A percentile compares a stretch with the other conserved stretches of the same genome.
phyloP scores from a whole-genome alignment of 2,888 invertebrate species.

The Andrena flavipes region DNA sequence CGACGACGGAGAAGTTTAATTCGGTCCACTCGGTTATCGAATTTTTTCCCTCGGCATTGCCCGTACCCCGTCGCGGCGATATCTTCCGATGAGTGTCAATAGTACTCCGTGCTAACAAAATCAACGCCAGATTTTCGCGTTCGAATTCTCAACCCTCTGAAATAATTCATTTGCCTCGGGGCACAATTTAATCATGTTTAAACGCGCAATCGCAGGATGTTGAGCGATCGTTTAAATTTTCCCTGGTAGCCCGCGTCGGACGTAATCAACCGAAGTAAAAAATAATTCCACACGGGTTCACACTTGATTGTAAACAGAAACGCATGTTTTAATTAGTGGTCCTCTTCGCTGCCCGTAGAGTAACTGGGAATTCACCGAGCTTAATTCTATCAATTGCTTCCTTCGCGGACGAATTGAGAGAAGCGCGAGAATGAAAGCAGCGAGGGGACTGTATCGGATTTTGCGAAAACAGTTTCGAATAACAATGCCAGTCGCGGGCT shows the following conservation, averaged over 20 bases:
- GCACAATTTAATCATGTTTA: constrained; percentile 34
- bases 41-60: constrained; percentile 28
- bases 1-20: constrained; percentile 25
- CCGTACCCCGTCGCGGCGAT: constrained; percentile 9
- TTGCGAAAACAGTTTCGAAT: constrained; percentile 70
- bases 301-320: background rate
- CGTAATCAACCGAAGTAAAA: background rate
- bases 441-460: constrained; percentile 48
- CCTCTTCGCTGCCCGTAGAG: background rate
- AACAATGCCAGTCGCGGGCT: constrained; percentile 64
- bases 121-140: constrained; percentile 31
- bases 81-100: constrained; percentile 44
- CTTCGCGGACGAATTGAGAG: background rate
- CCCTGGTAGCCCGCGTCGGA: background rate
- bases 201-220: background rate
- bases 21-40: constrained; percentile 22
- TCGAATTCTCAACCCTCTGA: constrained; percentile 37
- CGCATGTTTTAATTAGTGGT: background rate
- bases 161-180: constrained; percentile 39
- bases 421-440: constrained; percentile 14
- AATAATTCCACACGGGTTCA: background rate
- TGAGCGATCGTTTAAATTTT: constrained; percentile 11
- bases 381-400: background rate
- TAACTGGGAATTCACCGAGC: background rate
- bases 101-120: constrained; percentile 34